These are phyloP conservation scores for Coregonus suidteri DNA, from an alignment of 2,797 vertebrate species.

Conservation along the genomic window DNA sequence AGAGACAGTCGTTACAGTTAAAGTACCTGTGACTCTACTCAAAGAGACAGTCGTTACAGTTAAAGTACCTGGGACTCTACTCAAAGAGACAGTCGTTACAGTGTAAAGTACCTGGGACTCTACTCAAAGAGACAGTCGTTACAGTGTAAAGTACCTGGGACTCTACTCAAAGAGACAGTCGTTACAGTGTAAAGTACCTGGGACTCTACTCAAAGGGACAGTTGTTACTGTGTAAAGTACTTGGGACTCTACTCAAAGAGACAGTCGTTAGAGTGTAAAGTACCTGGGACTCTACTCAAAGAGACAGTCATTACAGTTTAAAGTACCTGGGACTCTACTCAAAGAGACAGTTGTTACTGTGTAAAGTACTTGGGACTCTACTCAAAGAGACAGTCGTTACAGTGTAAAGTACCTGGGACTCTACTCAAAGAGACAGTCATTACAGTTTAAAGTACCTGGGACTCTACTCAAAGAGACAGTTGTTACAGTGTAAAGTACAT, in stretches of 20 bases:
- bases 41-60: neutral
- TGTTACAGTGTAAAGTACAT: neutral
- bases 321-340: neutral
- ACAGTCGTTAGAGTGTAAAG: neutral
- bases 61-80: neutral
- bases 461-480: neutral
- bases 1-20: neutral
- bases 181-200: neutral
- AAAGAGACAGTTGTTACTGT: neutral
- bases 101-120: neutral
- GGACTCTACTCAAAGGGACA: neutral
- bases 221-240: neutral
- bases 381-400: neutral
- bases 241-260: neutral
- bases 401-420: neutral
- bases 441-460: neutral
- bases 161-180: neutral
- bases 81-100: neutral
- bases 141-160: neutral
- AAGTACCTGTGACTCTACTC: neutral
- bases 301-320: neutral
- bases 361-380: neutral
- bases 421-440: neutral
- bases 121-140: neutral
- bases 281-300: conserved; percentile 51